Conservation (phyloP, 1,140 invertebrate species). For the Leptinotarsa undecemlineata region DNA sequence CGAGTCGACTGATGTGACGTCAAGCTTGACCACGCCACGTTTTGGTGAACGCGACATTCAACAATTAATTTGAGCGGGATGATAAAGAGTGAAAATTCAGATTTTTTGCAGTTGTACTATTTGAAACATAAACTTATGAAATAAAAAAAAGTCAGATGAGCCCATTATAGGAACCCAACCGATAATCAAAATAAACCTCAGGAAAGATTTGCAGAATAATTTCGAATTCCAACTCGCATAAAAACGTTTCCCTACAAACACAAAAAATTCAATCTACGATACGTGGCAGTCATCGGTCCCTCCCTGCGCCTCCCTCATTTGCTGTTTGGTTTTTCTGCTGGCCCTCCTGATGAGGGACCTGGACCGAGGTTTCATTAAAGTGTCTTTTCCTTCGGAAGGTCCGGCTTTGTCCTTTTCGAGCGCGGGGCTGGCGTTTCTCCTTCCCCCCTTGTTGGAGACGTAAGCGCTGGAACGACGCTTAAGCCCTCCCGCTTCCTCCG, state of each 20-base stretch:
- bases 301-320: conserved; percentile 70
- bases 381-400: conserved; percentile 43
- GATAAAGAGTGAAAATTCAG: too few relatives aligned
- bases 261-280: conserved; percentile 60
- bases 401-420: conserved; percentile 50
- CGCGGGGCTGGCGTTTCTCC: conserved; percentile 50
- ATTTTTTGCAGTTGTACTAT: too few relatives aligned
- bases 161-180: not conserved
- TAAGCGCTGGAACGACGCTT: conserved; percentile 77
- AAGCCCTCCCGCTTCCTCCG: conserved; percentile 64
- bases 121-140: too few relatives aligned
- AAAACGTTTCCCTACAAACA: not conserved
- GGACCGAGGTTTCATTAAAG: conserved; percentile 65
- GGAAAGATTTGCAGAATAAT: not conserved
- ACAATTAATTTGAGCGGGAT: too few relatives aligned
- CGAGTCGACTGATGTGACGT: too few relatives aligned
- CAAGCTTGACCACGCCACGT: too few relatives aligned
- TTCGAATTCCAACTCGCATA: not conserved
- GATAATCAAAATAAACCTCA: not conserved
- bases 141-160: too few relatives aligned
- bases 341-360: conserved; percentile 77
- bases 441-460: conserved; percentile 63
- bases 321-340: conserved; percentile 78
- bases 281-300: conserved; percentile 71
- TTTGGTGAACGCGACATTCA: too few relatives aligned